These are phyloP conservation scores for Nymphalis io DNA, from an alignment of 1,140 invertebrate genomes.

Conservation along the genomic window DNA sequence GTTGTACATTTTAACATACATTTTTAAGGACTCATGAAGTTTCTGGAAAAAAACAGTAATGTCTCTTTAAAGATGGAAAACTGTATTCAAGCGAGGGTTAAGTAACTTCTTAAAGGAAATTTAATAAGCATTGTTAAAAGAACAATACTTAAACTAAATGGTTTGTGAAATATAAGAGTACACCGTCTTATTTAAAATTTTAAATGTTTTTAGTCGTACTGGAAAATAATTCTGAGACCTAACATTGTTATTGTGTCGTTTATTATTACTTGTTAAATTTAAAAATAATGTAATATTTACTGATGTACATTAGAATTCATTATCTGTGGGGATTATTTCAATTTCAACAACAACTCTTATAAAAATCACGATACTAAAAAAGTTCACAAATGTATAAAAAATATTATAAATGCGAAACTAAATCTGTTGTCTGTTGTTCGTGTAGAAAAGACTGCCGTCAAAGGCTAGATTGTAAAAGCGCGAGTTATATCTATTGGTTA, in stretches of 20 bases:
- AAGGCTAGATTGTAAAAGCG: too few species aligned
- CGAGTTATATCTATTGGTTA: too few species aligned
- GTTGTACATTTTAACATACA: slow-evolving; percentile 20
- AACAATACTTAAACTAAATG: not conserved
- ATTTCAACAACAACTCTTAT: too few species aligned
- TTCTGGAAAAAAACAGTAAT: slow-evolving; percentile 5
- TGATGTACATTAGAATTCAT: too few species aligned
- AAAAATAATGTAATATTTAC: too few species aligned
- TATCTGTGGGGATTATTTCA: too few species aligned
- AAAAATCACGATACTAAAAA: too few species aligned
- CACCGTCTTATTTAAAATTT: not conserved
- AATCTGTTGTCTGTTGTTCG: too few species aligned
- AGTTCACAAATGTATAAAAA: too few species aligned
- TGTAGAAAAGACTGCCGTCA: too few species aligned
- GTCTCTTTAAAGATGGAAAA: slow-evolving; percentile 20
- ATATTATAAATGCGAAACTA: too few species aligned
- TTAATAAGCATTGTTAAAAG: slow-evolving; percentile 6
- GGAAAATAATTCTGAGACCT: not conserved
- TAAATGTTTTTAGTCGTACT: not conserved
- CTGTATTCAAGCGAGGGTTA: not conserved
- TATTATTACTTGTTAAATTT: too few species aligned
- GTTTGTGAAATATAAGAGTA: not conserved
- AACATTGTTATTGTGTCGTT: not conserved
- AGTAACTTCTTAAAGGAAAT: slow-evolving; percentile 4
- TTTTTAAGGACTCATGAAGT: slow-evolving; percentile 21